Evolutionary conservation across 2,113 vertebrate genomes (phyloP).

Genomic region (Oncorhynchus nerka): DNA sequence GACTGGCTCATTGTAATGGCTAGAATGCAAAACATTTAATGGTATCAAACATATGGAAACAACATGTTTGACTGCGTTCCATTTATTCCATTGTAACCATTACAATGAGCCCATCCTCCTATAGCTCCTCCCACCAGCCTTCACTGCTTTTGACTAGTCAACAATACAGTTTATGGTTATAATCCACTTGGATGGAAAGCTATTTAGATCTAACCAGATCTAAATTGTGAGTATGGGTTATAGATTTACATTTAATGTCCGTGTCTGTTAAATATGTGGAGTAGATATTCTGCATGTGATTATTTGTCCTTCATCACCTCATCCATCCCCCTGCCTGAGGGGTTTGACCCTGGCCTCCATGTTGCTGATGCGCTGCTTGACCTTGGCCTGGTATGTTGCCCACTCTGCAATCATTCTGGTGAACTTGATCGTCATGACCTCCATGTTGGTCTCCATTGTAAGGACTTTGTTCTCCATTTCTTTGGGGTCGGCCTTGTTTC

Average conservation of each 20-base stretch:
- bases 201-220: too few species aligned
- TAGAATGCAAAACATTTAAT: too few species aligned
- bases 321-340: constrained; percentile 48
- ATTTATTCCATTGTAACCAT: too few species aligned
- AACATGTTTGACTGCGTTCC: too few species aligned
- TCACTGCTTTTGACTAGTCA: too few species aligned
- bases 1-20: too few species aligned
- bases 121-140: too few species aligned
- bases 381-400: constrained; percentile 67
- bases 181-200: too few species aligned
- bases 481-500: constrained; percentile 68
- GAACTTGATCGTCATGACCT: constrained; percentile 77
- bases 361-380: constrained; percentile 81
- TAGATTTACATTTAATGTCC: not conserved
- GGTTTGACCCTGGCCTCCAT: constrained; percentile 75
- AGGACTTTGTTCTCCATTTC: constrained; percentile 80
- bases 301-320: constrained; percentile 56
- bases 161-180: too few species aligned
- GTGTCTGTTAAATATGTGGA: not conserved
- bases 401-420: constrained; percentile 78
- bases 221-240: too few species aligned
- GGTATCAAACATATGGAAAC: too few species aligned
- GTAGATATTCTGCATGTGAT: not conserved
- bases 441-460: constrained; percentile 73
- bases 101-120: too few species aligned